Base-by-base conservation (phyloP, 1,140 invertebrate species). In the Achatina immaculata region DNA sequence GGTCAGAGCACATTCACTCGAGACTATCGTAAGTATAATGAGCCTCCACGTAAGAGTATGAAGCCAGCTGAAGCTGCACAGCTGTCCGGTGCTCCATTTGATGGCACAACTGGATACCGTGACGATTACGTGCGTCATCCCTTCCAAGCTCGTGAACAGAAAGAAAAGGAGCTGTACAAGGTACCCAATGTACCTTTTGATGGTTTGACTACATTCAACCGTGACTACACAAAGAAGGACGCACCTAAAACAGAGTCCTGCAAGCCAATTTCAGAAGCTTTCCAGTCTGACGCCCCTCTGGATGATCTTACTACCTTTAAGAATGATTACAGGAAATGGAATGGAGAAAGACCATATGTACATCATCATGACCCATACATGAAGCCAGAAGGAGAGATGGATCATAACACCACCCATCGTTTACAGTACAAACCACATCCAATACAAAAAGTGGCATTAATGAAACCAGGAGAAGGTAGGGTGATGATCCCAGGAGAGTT, bases 321-420 rank as follows among this genome's bases (percentile, higher is more conserved):
- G 73, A 85, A 85, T 72, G 91, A 92, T 85, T 92, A 86, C 81
- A 85, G 88, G 34, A 86, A 81, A 77, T 92, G 91, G 91, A 86
- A 88, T 75, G 80, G 87, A 9, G 85, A 88, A 66, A 83, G 85
- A 73, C 90, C 89, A 24, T 84, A 81, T 85, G 79, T 86, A 45
- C 85, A 90, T 71, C 76, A 87, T 65, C 84, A 86, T 36, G 86
- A 90, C 69, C 80, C 79, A 31, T 90, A 88, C 83, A 71, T 84
- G 82, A 88, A 87, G 74, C 91, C 91, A 65, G 88, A 88, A 28
- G 92, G 92, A 1, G 87, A 87, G 11, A 91, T 92, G 86, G 90
- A 91, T 42, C 84, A 88, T 58, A 86, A 87, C 45, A 92, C 92
- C 21, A 92, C 91, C 9, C 86, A 88, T 81, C 84, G 88, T 65